These are phyloP conservation scores for Yoshiicerus persimilis DNA, from an alignment of 1,140 invertebrate species.

Conservation along the genomic window DNA sequence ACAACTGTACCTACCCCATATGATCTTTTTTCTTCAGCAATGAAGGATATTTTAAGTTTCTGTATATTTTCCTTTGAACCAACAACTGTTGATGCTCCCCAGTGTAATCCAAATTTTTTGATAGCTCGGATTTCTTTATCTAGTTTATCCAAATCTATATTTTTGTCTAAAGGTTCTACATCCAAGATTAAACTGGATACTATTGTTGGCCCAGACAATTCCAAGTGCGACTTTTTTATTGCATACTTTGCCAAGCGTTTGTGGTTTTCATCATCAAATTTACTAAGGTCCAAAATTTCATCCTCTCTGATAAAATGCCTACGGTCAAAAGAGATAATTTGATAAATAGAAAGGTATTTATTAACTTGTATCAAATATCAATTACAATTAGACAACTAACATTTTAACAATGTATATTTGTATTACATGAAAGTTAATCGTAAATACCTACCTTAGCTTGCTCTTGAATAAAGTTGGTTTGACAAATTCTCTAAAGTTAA, in stretches of 20 bases:
- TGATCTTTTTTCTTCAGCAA: constrained; percentile 27
- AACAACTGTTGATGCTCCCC: constrained; percentile 11
- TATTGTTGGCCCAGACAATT: background rate
- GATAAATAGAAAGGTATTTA: no score
- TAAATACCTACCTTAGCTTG: background rate
- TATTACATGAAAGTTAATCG: background rate
- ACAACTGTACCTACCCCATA: constrained; percentile 32
- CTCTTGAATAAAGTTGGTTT: constrained; percentile 14
- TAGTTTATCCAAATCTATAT: constrained; percentile 1
- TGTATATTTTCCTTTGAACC: background rate
- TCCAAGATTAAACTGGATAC: constrained; percentile 30
- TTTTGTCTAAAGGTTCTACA: constrained; percentile 13
- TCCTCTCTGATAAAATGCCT: constrained; percentile 9
- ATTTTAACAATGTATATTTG: background rate
- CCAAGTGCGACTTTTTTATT: background rate
- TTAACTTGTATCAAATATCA: no score
- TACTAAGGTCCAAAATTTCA: constrained; percentile 19
- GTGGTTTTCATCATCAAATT: constrained; percentile 29
- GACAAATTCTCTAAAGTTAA: constrained; percentile 4
- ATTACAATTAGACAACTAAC: no score
- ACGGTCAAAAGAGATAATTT: background rate
- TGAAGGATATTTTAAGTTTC: constrained; percentile 15
- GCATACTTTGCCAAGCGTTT: constrained; percentile 24
- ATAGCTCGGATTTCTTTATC: constrained; percentile 15
- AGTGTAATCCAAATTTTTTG: constrained; percentile 32